A percentile compares a stretch with the other conserved stretches of the same genome.
Evolutionary conservation across 2,797 vertebrate species (phyloP).

Genomic region (Cetoscarus ocellatus): DNA sequence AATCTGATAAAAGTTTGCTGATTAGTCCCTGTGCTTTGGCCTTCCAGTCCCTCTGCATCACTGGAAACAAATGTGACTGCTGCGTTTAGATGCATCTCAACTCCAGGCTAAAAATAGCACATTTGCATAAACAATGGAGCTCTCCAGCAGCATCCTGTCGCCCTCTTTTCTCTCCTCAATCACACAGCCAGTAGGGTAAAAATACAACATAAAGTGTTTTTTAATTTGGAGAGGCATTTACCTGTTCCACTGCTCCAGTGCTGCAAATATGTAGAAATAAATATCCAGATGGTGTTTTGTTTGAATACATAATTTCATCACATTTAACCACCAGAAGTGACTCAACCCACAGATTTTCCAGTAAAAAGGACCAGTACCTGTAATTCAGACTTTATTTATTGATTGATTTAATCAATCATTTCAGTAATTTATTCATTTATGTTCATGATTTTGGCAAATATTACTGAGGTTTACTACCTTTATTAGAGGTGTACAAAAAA

Average conservation of each 20-base stretch:
- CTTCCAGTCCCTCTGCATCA: background rate
- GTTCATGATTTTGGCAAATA: no score
- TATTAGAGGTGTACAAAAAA: no score
- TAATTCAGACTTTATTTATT: no score
- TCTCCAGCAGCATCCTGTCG: background rate
- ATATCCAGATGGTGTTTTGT: background rate
- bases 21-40: background rate
- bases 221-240: background rate
- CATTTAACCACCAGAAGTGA: background rate
- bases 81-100: constrained; percentile 8
- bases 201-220: background rate
- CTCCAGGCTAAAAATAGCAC: constrained; percentile 1
- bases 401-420: no score
- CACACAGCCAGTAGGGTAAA: background rate
- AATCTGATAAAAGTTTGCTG: background rate
- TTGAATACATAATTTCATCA: background rate
- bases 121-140: constrained; percentile 23
- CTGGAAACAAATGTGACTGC: constrained; percentile 5
- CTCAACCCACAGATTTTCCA: no score
- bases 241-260: background rate
- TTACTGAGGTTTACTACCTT: no score
- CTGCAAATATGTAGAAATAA: background rate
- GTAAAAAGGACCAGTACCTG: no score
- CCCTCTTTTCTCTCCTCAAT: background rate
- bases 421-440: no score